phyloP scores from a whole-genome alignment of 30 jellyfish, hydroid and myxozoan genomes.

The Aurelia coerulea region DNA sequence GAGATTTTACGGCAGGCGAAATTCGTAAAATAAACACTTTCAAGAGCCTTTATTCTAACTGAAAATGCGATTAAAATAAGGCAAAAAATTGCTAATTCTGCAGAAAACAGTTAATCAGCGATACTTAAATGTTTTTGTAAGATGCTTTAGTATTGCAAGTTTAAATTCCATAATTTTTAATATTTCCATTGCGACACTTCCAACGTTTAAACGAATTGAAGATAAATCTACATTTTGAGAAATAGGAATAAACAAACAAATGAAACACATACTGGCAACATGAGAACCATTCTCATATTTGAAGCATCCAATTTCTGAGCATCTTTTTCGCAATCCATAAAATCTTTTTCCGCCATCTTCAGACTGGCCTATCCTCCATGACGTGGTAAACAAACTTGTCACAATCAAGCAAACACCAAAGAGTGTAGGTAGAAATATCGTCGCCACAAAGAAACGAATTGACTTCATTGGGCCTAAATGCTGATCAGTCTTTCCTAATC shows the following conservation, averaged over 20 bases:
- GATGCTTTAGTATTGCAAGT: no score
- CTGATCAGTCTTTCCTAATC: no score
- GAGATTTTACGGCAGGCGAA: background rate
- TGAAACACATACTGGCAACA: background rate
- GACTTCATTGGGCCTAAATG: background rate
- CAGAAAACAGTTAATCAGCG: no score
- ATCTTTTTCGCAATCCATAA: slow-evolving; percentile 1
- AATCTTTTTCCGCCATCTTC: background rate
- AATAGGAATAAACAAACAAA: no score
- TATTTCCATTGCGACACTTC: no score
- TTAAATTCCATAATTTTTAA: no score
- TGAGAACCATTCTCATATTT: background rate
- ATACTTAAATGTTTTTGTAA: no score
- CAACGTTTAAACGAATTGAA: no score
- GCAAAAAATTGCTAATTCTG: no score
- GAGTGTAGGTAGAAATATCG: background rate
- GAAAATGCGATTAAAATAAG: no score
- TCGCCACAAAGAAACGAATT: background rate
- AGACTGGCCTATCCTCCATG: slow-evolving; percentile 5
- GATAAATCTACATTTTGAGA: no score
- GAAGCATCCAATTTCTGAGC: background rate
- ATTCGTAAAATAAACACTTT: background rate
- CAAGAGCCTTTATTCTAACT: no score
- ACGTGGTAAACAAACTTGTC: slow-evolving; percentile 4
- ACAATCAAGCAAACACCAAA: background rate